A percentile compares a stretch with the other conserved stretches of the same genome.
These are phyloP conservation scores for Drosophila kurseongensis DNA, from an alignment of 1,140 invertebrate species.

Conservation along the genomic window DNA sequence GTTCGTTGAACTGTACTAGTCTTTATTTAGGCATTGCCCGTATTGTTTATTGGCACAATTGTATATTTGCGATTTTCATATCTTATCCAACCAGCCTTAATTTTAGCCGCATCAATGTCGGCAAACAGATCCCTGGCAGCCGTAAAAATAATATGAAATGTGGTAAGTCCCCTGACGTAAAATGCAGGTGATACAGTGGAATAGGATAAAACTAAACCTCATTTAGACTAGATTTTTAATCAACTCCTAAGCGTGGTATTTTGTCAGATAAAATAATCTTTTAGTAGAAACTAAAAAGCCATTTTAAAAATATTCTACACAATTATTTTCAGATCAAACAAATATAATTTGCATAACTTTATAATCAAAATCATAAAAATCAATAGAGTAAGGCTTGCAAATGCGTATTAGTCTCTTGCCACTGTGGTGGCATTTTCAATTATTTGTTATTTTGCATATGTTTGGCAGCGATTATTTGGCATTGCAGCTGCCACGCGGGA, in stretches of 20 bases:
- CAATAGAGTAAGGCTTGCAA: not conserved
- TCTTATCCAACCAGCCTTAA: slow-evolving; percentile 27
- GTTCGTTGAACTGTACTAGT: slow-evolving; percentile 46
- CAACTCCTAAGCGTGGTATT: no score
- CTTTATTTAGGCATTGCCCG: slow-evolving; percentile 9
- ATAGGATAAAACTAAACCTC: not conserved
- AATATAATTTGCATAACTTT: no score
- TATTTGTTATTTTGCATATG: slow-evolving; percentile 59
- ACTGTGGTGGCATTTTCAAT: slow-evolving; percentile 46
- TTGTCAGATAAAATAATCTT: no score
- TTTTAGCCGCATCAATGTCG: slow-evolving; percentile 26
- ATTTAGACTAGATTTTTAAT: not conserved
- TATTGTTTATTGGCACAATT: slow-evolving; percentile 11
- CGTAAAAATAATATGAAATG: slow-evolving; percentile 21
- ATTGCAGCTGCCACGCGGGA: slow-evolving; percentile 64
- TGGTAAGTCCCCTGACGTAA: slow-evolving; percentile 1
- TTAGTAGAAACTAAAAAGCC: no score
- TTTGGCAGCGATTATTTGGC: slow-evolving; percentile 58
- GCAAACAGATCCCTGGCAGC: slow-evolving; percentile 5
- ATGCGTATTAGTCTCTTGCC: slow-evolving; percentile 16
- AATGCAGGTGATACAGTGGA: slow-evolving; percentile 9
- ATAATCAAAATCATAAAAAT: no score
- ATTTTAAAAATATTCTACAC: no score
- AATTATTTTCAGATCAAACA: no score
- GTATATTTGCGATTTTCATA: slow-evolving; percentile 40